Percentiles rank a stretch among this genome's conserved stretches.
Conservation (phyloP, 2,113 vertebrate species). For the Syrrhaptes paradoxus region DNA sequence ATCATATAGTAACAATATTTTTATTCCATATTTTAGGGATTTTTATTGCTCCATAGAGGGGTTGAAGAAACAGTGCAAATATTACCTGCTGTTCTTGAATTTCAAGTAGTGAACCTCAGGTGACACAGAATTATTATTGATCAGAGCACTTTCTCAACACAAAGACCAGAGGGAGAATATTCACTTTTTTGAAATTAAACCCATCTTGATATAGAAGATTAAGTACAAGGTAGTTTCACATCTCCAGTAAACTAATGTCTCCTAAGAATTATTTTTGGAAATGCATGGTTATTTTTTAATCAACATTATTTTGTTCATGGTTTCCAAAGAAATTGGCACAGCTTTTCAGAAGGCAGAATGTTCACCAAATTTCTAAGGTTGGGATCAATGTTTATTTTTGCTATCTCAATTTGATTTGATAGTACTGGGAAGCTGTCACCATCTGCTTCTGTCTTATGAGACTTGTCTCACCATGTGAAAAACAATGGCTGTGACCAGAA, state of each 20-base stretch:
- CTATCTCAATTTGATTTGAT: conserved; percentile 50
- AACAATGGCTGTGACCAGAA: conserved; percentile 19
- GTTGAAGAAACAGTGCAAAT: background rate
- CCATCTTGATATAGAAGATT: background rate
- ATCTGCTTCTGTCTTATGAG: conserved; percentile 50
- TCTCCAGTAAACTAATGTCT: background rate
- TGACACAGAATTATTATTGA: conserved; percentile 8
- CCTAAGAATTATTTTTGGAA: background rate
- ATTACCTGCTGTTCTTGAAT: background rate
- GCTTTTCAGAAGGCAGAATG: background rate
- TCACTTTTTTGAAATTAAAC: background rate
- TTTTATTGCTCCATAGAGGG: background rate
- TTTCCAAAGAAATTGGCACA: background rate
- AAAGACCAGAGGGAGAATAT: background rate
- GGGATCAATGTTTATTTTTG: conserved; percentile 36
- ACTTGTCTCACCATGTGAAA: conserved; percentile 24
- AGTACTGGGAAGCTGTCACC: conserved; percentile 4
- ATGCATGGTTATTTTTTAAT: background rate
- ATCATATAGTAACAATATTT: background rate
- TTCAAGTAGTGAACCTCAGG: conserved; percentile 10
- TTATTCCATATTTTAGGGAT: background rate
- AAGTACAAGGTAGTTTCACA: background rate
- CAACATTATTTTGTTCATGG: background rate
- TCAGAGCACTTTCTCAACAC: background rate
- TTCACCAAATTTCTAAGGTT: conserved; percentile 30